Evolutionary conservation across 2,113 vertebrate species (phyloP).

Genomic region (Gallinago paraguaiae): DNA sequence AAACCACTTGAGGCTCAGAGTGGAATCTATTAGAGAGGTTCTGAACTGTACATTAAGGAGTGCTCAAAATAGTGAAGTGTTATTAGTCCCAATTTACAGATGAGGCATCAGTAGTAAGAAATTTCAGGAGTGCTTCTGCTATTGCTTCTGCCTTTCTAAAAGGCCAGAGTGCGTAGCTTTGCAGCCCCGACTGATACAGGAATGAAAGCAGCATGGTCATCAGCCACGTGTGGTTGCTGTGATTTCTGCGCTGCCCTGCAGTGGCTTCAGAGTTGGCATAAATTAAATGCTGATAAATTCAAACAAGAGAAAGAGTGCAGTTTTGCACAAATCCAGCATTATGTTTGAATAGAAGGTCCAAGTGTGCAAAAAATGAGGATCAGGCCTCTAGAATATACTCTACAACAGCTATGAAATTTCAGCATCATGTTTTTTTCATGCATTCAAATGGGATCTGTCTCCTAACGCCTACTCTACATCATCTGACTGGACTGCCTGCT

Average conservation of each 20-base stretch:
- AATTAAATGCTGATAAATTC: constrained; percentile 53
- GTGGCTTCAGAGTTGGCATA: not conserved
- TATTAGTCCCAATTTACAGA: constrained; percentile 61
- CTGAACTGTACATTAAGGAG: constrained; percentile 55
- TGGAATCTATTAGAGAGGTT: constrained; percentile 43
- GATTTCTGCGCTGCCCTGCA: constrained; percentile 6
- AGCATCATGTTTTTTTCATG: constrained; percentile 72
- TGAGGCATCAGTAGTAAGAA: not conserved
- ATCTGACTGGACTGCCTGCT: constrained; percentile 67
- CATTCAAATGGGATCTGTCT: constrained; percentile 70
- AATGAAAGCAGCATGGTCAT: not conserved
- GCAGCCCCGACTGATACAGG: not conserved
- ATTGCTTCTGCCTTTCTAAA: not conserved
- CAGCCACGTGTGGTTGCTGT: not conserved
- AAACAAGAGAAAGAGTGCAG: constrained; percentile 1
- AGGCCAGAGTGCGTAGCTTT: not conserved
- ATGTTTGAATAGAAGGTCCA: constrained; percentile 39
- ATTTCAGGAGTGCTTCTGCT: not conserved
- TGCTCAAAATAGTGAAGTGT: constrained; percentile 32
- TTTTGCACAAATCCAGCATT: constrained; percentile 25
- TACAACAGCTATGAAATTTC: constrained; percentile 64
- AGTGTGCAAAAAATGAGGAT: constrained; percentile 36
- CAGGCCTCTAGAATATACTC: constrained; percentile 38
- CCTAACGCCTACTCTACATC: constrained; percentile 28
- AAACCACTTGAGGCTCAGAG: constrained; percentile 44